phyloP scores from a whole-genome alignment of 2,113 vertebrate species.

The Cryptomyrus ogoouensis region DNA sequence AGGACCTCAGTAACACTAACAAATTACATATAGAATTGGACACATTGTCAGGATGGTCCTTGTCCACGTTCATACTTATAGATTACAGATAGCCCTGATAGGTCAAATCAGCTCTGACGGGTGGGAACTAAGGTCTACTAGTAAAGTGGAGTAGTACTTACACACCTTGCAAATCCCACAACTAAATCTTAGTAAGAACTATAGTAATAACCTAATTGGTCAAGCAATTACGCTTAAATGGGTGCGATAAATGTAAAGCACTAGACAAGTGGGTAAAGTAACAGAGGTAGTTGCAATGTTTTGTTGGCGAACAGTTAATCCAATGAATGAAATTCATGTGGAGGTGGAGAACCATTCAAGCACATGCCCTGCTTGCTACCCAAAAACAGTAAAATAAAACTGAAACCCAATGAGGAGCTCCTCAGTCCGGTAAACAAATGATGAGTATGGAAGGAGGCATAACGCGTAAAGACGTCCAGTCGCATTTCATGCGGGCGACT shows the following conservation, averaged over 20 bases:
- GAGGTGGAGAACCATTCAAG: too few relatives aligned
- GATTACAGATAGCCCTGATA: not conserved
- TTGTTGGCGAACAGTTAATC: not conserved
- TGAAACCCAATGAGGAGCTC: not conserved
- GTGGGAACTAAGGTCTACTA: not conserved
- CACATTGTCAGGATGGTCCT: not conserved
- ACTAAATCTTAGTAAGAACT: not conserved
- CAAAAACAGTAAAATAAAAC: not conserved
- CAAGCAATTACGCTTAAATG: not conserved
- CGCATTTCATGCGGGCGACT: not conserved
- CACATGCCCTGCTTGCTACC: not conserved
- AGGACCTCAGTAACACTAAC: not conserved
- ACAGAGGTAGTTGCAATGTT: not conserved
- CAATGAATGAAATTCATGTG: not conserved
- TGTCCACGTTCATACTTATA: not conserved
- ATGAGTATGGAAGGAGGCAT: not conserved
- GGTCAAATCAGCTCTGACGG: not conserved
- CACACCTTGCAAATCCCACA: not conserved
- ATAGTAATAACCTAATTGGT: not conserved
- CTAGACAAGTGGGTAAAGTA: not conserved
- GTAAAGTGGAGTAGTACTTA: not conserved
- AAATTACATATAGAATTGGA: not conserved
- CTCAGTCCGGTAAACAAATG: not conserved
- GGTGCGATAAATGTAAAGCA: not conserved
- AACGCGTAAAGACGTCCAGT: not conserved